Evolutionary conservation across 2,888 invertebrate species (phyloP).

Genomic region (Aleiodes alternator): DNA sequence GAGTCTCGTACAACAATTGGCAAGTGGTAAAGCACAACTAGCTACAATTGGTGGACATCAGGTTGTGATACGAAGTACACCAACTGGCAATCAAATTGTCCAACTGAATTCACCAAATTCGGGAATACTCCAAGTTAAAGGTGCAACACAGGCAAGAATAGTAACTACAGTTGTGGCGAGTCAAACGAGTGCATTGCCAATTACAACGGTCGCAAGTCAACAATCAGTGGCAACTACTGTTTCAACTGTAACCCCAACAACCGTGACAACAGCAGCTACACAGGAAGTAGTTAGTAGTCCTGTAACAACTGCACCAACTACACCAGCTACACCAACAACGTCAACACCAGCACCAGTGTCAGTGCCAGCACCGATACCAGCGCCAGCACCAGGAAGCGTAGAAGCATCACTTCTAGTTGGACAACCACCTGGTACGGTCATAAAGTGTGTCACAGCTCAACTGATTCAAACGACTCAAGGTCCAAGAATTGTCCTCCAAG

Average conservation of each 20-base stretch:
- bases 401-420: slow-evolving; percentile 86
- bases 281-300: slow-evolving; percentile 15
- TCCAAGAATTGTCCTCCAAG: slow-evolving; percentile 90
- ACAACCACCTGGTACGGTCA: slow-evolving; percentile 90
- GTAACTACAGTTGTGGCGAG: slow-evolving; percentile 58
- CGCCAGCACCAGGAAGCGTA: slow-evolving; percentile 76
- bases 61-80: slow-evolving; percentile 83
- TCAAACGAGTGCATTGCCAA: slow-evolving; percentile 58
- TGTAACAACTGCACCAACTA: slow-evolving; percentile 54
- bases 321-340: slow-evolving; percentile 55
- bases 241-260: slow-evolving; percentile 56
- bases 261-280: slow-evolving; percentile 57
- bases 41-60: slow-evolving; percentile 92
- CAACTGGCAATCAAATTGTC: slow-evolving; percentile 87
- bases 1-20: slow-evolving; percentile 85
- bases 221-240: slow-evolving; percentile 55
- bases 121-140: slow-evolving; percentile 69
- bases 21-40: slow-evolving; percentile 88
- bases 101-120: slow-evolving; percentile 69
- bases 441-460: slow-evolving; percentile 92
- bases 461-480: slow-evolving; percentile 91
- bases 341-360: slow-evolving; percentile 51
- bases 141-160: slow-evolving; percentile 57
- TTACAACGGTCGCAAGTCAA: slow-evolving; percentile 58
- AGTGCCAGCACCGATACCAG: slow-evolving; percentile 64